These are phyloP conservation scores for Neolamprologus devosi DNA, from an alignment of 2,113 vertebrate genomes.

Conservation along the genomic window DNA sequence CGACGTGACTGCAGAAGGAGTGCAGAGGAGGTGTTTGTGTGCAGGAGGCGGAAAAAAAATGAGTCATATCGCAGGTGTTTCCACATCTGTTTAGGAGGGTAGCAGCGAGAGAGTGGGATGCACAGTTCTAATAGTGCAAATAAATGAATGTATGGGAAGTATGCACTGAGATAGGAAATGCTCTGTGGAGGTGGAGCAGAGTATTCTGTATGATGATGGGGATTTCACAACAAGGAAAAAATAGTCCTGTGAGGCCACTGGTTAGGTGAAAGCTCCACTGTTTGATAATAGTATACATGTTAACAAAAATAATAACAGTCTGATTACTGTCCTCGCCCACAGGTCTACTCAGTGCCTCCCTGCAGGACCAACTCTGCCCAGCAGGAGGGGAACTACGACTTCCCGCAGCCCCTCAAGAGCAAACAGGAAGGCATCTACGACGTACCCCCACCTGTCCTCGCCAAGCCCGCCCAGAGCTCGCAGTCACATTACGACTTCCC, in stretches of 20 bases:
- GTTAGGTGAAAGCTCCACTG: neutral
- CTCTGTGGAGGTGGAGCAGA: neutral
- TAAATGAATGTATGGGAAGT: neutral
- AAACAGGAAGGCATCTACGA: slow-evolving; percentile 84
- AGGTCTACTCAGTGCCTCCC: slow-evolving; percentile 81
- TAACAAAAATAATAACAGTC: neutral
- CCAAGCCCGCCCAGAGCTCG: slow-evolving; percentile 59
- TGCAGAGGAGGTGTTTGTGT: neutral
- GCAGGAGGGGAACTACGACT: slow-evolving; percentile 81
- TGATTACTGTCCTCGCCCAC: neutral
- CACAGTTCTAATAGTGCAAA: neutral
- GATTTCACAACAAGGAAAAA: neutral
- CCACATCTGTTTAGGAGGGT: neutral
- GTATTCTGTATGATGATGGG: rapidly evolving
- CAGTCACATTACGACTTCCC: slow-evolving; percentile 73
- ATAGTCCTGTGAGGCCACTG: rapidly evolving
- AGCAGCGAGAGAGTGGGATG: neutral
- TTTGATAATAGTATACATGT: neutral
- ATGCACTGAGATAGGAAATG: rapidly evolving
- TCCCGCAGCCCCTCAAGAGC: slow-evolving; percentile 73
- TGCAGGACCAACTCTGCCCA: slow-evolving; percentile 54
- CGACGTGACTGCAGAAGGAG: neutral
- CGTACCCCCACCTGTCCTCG: slow-evolving; percentile 75
- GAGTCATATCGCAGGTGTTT: neutral
- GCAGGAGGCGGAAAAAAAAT: neutral